Evolutionary conservation across 53 echinoderm and acorn worm species (phyloP), one percentile per base, ranked within the genome.

Genomic region (Henricia sp.): DNA sequence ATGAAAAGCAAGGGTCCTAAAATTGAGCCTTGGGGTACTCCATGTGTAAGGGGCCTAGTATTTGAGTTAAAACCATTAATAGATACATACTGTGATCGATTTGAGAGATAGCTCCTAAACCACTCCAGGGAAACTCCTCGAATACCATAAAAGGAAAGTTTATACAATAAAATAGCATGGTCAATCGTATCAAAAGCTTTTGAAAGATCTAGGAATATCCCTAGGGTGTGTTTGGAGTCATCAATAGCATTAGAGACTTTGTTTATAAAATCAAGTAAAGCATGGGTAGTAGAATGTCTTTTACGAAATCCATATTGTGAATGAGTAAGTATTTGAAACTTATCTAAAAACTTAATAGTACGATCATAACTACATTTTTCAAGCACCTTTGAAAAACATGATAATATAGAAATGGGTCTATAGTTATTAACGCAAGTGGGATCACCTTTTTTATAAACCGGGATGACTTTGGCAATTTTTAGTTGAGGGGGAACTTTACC

Each of bases 401-500:
- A 44, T 44, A 44, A 44, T 44, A 44, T 44, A 44, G 44, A 44
- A 13, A 44, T 44, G 13, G 44, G 44, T 44, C 44, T 44, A n/a
- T 13, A 44, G 13, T 44, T 44, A 44, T 44, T 44, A 44, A 44
- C 44, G 13, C 44, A n/a, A n/a, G n/a, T n/a, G n/a, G n/a, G n/a
- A n/a, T n/a, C n/a, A n/a, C n/a, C n/a, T n/a, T n/a, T n/a, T 44
- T 6, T 62, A 62, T 27, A 62, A 62, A 23, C 33, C 29, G 62
- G 62, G 14, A 62, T 62, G 8, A 29, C 62, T 62, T 62, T 62
- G 12, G 62, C 62, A 62, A 26, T 62, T 30, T 62, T 62, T 62
- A 62, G 29, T 62, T 62, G 62, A 30, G 8, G 6, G 11, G 62
- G 62, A 26, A 62, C 33, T 27, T 27, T 62, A 62, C 62, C 62